A percentile compares a stretch with the other conserved stretches of the same genome.
Evolutionary conservation across 2,888 invertebrate species (phyloP).

Genomic region (Meloe dianella): DNA sequence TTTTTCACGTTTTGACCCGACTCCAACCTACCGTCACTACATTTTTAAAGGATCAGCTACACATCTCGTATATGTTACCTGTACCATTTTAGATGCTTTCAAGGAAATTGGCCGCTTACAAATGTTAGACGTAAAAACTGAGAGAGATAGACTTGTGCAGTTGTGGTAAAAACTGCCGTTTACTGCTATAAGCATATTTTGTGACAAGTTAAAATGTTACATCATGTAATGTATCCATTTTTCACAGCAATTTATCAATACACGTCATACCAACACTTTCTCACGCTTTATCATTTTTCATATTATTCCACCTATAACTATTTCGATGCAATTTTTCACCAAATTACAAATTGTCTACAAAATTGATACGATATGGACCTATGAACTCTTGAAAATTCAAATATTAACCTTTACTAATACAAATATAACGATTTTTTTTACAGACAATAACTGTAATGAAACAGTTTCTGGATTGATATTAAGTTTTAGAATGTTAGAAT

Average conservation of each 20-base stretch:
- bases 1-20: conserved; percentile 43
- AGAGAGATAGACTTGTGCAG: conserved; percentile 25
- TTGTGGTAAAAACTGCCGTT: conserved; percentile 36
- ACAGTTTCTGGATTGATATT: background rate
- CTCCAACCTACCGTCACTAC: conserved; percentile 47
- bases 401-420: background rate
- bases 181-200: conserved; percentile 37
- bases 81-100: conserved; percentile 55
- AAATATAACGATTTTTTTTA: background rate
- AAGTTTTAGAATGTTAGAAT: background rate
- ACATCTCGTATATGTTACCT: conserved; percentile 51
- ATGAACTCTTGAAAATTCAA: background rate
- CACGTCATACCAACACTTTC: conserved; percentile 40
- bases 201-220: conserved; percentile 43
- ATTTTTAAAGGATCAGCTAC: conserved; percentile 56
- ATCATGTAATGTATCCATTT: conserved; percentile 38
- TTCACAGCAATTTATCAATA: conserved; percentile 42
- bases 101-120: conserved; percentile 53
- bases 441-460: background rate
- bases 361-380: conserved; percentile 1
- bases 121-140: conserved; percentile 35
- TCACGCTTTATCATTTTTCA: conserved; percentile 37
- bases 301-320: conserved; percentile 21
- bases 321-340: conserved; percentile 14
- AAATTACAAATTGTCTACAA: conserved; percentile 14